phyloP scores from a whole-genome alignment of 2,888 invertebrate genomes.

The Hydrotaea diabolus region DNA sequence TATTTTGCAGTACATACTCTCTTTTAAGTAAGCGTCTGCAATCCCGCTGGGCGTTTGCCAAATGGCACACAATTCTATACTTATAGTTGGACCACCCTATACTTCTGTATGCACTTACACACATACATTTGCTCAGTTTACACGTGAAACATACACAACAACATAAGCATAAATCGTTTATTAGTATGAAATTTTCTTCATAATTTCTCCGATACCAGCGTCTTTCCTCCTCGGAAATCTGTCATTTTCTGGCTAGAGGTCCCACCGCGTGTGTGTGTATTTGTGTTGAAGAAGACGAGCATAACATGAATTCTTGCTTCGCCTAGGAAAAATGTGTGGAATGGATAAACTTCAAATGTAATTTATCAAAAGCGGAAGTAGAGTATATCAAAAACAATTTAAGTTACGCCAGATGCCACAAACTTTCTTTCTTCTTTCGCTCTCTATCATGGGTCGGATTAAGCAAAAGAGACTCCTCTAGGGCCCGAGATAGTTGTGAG shows the following conservation, averaged over 20 bases:
- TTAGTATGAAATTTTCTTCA: constrained; percentile 35
- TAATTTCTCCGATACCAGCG: background rate
- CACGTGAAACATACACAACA: background rate
- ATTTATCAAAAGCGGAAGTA: constrained; percentile 65
- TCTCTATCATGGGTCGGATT: too few species aligned
- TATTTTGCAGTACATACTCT: too few species aligned
- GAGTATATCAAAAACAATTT: constrained; percentile 68
- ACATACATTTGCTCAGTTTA: background rate
- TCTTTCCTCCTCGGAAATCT: constrained; percentile 39
- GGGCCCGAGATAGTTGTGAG: too few species aligned
- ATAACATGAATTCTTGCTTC: background rate
- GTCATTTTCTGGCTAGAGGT: constrained; percentile 55
- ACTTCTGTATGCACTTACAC: too few species aligned
- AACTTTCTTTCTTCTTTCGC: constrained; percentile 8
- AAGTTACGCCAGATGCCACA: constrained; percentile 60
- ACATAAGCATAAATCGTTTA: constrained; percentile 37
- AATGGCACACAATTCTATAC: too few species aligned
- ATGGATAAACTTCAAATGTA: constrained; percentile 60
- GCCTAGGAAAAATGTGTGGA: background rate
- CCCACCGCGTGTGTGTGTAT: too few species aligned
- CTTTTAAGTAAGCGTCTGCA: too few species aligned
- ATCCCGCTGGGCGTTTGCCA: too few species aligned
- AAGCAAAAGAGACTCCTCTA: too few species aligned
- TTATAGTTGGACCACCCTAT: too few species aligned
- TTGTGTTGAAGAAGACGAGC: background rate